Evolutionary conservation across 2,888 invertebrate genomes (phyloP), one percentile per base, ranked within the genome.

Genomic region (Cheilosia urbana): DNA sequence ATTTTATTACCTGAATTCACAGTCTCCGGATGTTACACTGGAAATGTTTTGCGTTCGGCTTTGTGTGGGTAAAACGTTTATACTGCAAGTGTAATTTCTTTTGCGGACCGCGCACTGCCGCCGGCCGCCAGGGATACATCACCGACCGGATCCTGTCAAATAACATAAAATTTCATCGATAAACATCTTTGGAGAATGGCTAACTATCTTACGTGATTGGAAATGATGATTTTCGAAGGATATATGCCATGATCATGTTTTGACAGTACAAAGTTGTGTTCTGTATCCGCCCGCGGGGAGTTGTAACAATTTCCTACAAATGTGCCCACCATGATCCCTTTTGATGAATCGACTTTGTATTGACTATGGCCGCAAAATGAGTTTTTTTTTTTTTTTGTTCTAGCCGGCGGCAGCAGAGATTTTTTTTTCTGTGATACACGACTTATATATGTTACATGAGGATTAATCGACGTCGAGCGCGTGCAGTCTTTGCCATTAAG

Each of bases 201-300:
- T 66, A 73, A 80, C 66, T 80, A 45, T 73, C 79, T 73, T 80
- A 80, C 79, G 71, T 77, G 82, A 77, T 82, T 77, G 65, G 82
- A 66, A 77, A 68, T 55, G 42, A 24, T 66, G 65, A 82, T 77
- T 77, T 68, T 45, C 21, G 37, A 17, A 65, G 27, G 45, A 76
- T 51, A 51, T 58, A 63, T 9, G 49, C 58, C 34, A 19, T 65
- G 58, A 40, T 17, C 55, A 13, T 49, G 76, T 60, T 57, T 45
- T 47, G 27, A 37, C 49, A 19, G 45, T n/a, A 34, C 19, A n/a
- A 17, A 15, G 7, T n/a, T 4, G 17, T 34, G 24, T 27, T 53
- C 21, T 27, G 34, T 37, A 17, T 60, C 37, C 30, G 58, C 72
- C 58, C 24, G 45, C 37, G 53, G 55, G 60, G 45, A 15, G 30